phyloP scores from a whole-genome alignment of 2,797 vertebrate genomes.

The Simalia tracyae region DNA sequence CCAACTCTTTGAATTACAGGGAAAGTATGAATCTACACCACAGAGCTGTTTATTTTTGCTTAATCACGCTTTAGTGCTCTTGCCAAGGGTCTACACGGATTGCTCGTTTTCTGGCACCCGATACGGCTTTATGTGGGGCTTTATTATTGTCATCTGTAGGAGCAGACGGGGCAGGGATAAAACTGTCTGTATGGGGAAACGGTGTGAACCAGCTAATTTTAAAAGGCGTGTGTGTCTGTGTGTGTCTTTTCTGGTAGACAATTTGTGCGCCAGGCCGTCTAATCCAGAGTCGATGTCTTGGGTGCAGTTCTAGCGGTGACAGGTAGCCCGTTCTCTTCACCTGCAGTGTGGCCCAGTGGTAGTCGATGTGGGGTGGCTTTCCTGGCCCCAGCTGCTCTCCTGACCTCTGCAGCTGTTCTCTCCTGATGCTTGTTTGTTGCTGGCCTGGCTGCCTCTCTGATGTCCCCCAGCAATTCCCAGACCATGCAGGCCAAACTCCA shows the following conservation, averaged over 20 bases:
- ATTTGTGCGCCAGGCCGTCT: background rate
- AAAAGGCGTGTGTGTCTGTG: background rate
- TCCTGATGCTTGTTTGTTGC: background rate
- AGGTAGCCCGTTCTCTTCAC: background rate
- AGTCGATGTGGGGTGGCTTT: background rate
- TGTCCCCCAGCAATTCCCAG: background rate
- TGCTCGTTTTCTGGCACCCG: background rate
- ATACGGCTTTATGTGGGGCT: background rate
- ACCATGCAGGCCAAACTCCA: background rate
- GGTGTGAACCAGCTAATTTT: background rate
- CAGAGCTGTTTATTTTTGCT: background rate
- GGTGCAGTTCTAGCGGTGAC: background rate
- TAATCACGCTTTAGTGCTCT: background rate
- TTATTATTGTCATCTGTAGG: background rate
- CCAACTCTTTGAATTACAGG: background rate
- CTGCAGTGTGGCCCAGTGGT: background rate
- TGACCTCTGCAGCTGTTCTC: no score
- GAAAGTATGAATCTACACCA: background rate
- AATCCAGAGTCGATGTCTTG: background rate
- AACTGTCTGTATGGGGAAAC: background rate
- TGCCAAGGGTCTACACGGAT: background rate
- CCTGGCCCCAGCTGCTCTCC: background rate
- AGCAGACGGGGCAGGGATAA: background rate
- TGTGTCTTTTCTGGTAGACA: background rate
- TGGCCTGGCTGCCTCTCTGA: background rate